phyloP scores from a whole-genome alignment of 2,797 vertebrate species.

The Coregonus sp. region DNA sequence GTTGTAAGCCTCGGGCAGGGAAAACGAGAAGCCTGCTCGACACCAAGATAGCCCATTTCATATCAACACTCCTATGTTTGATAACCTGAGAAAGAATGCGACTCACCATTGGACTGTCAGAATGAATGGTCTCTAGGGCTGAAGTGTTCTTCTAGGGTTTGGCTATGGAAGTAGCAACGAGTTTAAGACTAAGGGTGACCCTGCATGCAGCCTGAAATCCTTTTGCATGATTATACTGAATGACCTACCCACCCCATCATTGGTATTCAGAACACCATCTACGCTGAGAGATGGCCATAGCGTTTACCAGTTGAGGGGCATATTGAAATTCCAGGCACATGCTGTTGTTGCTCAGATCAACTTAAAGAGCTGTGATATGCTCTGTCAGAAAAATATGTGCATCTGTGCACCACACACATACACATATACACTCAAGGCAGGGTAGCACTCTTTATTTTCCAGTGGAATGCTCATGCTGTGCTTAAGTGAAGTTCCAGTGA shows the following conservation, averaged over 20 bases:
- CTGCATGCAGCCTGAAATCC: constrained; percentile 23
- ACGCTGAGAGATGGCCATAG: constrained; percentile 37
- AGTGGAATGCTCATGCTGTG: background rate
- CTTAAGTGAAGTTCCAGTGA: background rate
- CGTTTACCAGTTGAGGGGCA: constrained; percentile 34
- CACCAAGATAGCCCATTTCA: no score
- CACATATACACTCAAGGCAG: constrained; percentile 20
- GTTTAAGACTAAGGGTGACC: constrained; percentile 38
- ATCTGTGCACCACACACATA: background rate
- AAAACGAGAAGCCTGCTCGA: no score
- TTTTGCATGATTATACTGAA: background rate
- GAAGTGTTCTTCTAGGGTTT: constrained; percentile 23
- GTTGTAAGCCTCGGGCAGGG: no score
- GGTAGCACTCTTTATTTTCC: no score
- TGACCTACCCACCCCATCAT: constrained; percentile 15
- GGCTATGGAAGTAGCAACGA: constrained; percentile 17
- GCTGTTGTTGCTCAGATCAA: constrained; percentile 40
- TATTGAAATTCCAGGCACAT: constrained; percentile 42
- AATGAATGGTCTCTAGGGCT: constrained; percentile 11
- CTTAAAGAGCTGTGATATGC: constrained; percentile 44
- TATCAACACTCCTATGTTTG: constrained; percentile 27
- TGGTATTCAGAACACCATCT: constrained; percentile 41
- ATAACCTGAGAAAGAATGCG: constrained; percentile 37
- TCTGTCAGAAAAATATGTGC: constrained; percentile 13
- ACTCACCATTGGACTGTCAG: constrained; percentile 30